Evolutionary conservation across 2,888 invertebrate genomes (phyloP).

Genomic region (Agrotis ipsilon): DNA sequence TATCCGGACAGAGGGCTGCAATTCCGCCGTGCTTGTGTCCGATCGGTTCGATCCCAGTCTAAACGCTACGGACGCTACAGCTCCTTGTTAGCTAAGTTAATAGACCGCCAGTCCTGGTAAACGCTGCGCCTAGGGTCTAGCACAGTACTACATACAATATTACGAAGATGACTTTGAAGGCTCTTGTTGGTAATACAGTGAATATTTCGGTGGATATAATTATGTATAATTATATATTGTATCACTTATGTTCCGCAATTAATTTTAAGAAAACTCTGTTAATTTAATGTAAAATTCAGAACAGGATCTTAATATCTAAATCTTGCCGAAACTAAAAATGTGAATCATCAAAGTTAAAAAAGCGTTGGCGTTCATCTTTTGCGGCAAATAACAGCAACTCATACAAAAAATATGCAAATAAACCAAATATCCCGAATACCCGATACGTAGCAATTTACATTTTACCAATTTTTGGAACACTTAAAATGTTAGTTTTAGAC

Average conservation of each 20-base stretch:
- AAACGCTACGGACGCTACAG: conserved; percentile 7
- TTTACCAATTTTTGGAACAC: conserved; percentile 42
- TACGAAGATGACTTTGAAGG: conserved; percentile 3
- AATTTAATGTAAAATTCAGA: not conserved
- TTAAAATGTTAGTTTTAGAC: conserved; percentile 46
- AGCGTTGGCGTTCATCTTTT: not conserved
- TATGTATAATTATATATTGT: no score
- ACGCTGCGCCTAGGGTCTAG: conserved; percentile 15
- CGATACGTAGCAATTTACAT: conserved; percentile 33
- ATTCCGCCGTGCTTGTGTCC: not conserved
- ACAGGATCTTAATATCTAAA: not conserved
- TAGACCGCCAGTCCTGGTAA: conserved; percentile 18
- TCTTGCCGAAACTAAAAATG: no score
- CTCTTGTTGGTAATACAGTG: not conserved
- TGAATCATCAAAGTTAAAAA: not conserved
- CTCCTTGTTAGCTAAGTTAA: conserved; percentile 26
- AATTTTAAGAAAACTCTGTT: no score
- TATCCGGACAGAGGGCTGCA: not conserved
- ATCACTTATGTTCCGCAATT: not conserved
- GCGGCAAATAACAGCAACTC: conserved; percentile 9
- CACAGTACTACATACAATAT: conserved; percentile 4
- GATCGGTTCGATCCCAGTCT: not conserved
- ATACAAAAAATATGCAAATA: conserved; percentile 34
- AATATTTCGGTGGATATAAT: not conserved
- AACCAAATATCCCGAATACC: conserved; percentile 19